Evolutionary conservation across 2,113 vertebrate genomes (phyloP).

Genomic region (Lota lota): DNA sequence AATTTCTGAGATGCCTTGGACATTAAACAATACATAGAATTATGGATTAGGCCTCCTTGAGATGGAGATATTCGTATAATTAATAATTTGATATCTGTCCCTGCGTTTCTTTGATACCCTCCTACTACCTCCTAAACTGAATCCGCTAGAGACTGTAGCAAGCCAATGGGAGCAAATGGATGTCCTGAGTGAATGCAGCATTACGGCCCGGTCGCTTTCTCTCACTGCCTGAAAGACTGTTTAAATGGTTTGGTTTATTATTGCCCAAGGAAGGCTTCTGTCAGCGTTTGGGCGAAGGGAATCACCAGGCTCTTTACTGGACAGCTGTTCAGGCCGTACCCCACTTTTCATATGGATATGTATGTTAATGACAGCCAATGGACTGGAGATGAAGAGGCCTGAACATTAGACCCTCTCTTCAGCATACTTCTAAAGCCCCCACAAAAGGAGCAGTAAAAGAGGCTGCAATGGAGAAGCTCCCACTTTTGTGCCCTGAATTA

Average conservation of each 20-base stretch:
- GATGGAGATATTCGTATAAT: neutral
- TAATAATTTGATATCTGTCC: too few relatives aligned
- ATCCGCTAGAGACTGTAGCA: slow-evolving; percentile 83
- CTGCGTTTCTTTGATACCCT: slow-evolving; percentile 36
- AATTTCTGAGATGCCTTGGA: neutral
- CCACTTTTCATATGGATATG: slow-evolving; percentile 99
- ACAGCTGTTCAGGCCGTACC: slow-evolving; percentile 99
- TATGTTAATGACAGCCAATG: slow-evolving; percentile 99
- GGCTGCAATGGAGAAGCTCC: slow-evolving; percentile 95
- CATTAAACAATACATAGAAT: neutral
- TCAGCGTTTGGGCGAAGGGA: slow-evolving; percentile 89
- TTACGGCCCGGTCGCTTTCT: slow-evolving; percentile 88
- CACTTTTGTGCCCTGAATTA: slow-evolving; percentile 99
- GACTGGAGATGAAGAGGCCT: slow-evolving; percentile 98
- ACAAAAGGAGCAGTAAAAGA: slow-evolving; percentile 99
- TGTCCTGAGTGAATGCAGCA: slow-evolving; percentile 85
- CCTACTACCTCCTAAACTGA: slow-evolving; percentile 59
- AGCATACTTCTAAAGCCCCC: slow-evolving; percentile 96
- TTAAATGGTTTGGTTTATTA: slow-evolving; percentile 99
- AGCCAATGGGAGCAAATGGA: slow-evolving; percentile 79
- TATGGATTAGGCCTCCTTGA: too few relatives aligned
- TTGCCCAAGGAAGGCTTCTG: slow-evolving; percentile 97
- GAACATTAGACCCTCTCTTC: slow-evolving; percentile 94
- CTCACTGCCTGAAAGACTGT: slow-evolving; percentile 87
- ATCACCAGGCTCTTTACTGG: slow-evolving; percentile 90